Conservation (phyloP, 2,113 vertebrate genomes). For the Opisthocomus hoazin region DNA sequence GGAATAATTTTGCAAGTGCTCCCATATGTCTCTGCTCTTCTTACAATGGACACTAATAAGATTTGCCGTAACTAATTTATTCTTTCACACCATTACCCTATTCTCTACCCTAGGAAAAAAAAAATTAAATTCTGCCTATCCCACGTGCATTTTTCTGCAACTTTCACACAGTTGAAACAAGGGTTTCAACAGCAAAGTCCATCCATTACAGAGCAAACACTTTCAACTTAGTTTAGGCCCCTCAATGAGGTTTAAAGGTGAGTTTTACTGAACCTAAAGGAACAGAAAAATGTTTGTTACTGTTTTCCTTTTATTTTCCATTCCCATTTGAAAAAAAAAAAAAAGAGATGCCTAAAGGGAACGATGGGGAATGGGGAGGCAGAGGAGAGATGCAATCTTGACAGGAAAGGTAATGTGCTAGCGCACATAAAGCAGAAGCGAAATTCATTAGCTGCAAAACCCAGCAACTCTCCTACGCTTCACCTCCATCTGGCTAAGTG, state of each 20-base stretch:
- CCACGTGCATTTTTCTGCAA: slow-evolving; percentile 11
- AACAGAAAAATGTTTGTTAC: neutral
- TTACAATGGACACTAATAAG: slow-evolving; percentile 74
- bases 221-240: neutral
- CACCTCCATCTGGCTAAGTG: neutral
- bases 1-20: slow-evolving; percentile 67
- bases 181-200: neutral
- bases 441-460: neutral
- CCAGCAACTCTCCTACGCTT: neutral
- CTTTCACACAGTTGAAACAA: slow-evolving; percentile 42
- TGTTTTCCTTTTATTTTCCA: neutral
- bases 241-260: neutral
- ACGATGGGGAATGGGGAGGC: neutral
- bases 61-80: slow-evolving; percentile 77
- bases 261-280: neutral
- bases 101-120: slow-evolving; percentile 2
- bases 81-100: slow-evolving; percentile 66
- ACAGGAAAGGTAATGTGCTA: neutral
- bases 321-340: neutral
- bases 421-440: neutral
- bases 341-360: neutral
- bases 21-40: slow-evolving; percentile 67
- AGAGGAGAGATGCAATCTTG: neutral
- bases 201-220: neutral
- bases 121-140: neutral